Evolutionary conservation across 2,113 vertebrate species (phyloP).

Genomic region (Cercocebus atys): DNA sequence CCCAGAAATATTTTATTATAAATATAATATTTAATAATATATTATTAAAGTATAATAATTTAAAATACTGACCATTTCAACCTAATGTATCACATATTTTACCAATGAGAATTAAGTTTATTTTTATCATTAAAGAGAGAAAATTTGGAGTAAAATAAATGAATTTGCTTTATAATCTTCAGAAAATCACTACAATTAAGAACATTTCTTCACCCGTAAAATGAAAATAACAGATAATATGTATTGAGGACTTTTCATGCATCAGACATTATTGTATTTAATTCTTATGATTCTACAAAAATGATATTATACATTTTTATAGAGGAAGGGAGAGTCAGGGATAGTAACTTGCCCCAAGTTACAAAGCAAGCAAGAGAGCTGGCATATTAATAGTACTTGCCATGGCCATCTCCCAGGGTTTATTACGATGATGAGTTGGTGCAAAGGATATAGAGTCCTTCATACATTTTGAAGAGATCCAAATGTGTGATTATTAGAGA

Average conservation of each 20-base stretch:
- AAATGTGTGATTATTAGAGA: neutral
- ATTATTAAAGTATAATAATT: neutral
- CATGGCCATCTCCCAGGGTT: neutral
- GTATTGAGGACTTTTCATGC: neutral
- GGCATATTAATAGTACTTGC: neutral
- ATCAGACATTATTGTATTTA: neutral
- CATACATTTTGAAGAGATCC: neutral
- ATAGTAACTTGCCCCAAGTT: neutral
- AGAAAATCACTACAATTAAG: neutral
- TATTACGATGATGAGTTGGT: neutral
- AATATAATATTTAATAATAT: no score
- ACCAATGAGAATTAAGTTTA: neutral
- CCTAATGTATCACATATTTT: slow-evolving; percentile 13
- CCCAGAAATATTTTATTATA: no score
- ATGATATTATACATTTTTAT: neutral
- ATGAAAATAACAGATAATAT: neutral
- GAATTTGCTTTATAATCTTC: neutral
- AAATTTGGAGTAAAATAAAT: neutral
- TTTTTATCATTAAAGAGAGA: neutral
- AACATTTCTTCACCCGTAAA: neutral
- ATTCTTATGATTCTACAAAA: neutral
- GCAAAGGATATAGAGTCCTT: neutral
- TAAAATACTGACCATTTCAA: neutral
- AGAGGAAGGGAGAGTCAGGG: neutral
- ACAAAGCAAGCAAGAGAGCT: neutral